Conservation (phyloP, 1,140 invertebrate genomes). For the Drosophila orosa region DNA sequence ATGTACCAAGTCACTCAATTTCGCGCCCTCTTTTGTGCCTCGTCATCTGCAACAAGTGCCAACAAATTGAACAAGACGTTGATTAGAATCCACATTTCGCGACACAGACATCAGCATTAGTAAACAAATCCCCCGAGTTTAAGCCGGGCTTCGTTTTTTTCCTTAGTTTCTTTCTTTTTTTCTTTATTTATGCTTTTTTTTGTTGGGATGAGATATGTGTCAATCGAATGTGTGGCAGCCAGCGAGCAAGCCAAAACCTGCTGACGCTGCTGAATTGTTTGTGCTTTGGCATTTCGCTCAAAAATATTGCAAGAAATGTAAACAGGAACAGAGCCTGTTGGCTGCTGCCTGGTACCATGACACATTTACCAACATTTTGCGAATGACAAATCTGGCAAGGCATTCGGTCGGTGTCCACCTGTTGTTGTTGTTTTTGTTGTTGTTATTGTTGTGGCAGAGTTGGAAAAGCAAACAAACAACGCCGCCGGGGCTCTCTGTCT, state of each 20-base stretch:
- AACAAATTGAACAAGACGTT: conserved; percentile 49
- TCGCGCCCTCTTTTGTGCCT: not conserved
- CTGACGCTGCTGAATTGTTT: conserved; percentile 43
- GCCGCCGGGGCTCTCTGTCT: conserved; percentile 31
- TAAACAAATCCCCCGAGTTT: conserved; percentile 35
- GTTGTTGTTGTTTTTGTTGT: conserved; percentile 46
- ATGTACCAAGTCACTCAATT: not conserved
- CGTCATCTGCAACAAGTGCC: conserved; percentile 30
- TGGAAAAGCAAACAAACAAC: conserved; percentile 67
- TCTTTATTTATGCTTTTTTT: not conserved
- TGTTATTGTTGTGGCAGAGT: conserved; percentile 13
- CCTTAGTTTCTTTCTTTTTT: not conserved
- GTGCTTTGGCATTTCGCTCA: conserved; percentile 47
- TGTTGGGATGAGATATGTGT: conserved; percentile 62
- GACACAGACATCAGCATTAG: conserved; percentile 21
- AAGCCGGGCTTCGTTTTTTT: conserved; percentile 4
- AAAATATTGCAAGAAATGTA: conserved; percentile 75
- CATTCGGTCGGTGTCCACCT: conserved; percentile 44
- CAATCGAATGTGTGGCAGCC: conserved; percentile 47
- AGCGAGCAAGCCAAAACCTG: conserved; percentile 45
- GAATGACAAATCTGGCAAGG: conserved; percentile 72
- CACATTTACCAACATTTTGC: conserved; percentile 30
- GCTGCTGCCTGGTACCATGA: conserved; percentile 17
- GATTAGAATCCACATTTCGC: conserved; percentile 58
- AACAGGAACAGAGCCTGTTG: conserved; percentile 67